Evolutionary conservation across 2,113 vertebrate genomes (phyloP).

Genomic region (Pleuronectes platessa): DNA sequence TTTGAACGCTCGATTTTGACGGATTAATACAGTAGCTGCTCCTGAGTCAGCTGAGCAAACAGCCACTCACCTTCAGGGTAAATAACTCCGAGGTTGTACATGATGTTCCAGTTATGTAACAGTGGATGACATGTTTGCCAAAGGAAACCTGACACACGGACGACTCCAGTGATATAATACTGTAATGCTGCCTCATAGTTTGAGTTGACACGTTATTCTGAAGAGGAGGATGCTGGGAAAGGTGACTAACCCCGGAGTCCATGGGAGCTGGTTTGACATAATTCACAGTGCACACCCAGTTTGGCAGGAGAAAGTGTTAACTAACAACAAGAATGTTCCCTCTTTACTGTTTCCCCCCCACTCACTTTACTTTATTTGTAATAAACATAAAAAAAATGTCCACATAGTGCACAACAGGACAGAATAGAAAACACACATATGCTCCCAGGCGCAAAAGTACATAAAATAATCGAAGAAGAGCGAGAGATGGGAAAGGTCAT

Average conservation of each 20-base stretch:
- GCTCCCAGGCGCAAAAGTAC: no score
- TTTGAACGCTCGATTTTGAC: background rate
- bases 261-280: background rate
- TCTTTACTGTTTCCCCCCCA: background rate
- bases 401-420: no score
- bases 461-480: no score
- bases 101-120: slow-evolving; percentile 8
- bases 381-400: background rate
- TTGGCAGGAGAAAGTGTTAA: background rate
- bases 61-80: background rate
- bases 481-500: no score
- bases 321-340: background rate
- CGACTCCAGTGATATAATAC: background rate
- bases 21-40: background rate
- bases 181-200: background rate
- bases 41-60: background rate
- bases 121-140: background rate
- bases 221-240: background rate
- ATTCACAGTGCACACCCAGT: background rate
- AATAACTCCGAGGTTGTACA: background rate
- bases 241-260: background rate
- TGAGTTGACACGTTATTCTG: background rate
- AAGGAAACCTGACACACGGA: background rate
- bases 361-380: background rate
- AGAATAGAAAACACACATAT: no score